Base-by-base conservation (phyloP, 2,888 invertebrate genomes). In the Sisyra terminalis region DNA sequence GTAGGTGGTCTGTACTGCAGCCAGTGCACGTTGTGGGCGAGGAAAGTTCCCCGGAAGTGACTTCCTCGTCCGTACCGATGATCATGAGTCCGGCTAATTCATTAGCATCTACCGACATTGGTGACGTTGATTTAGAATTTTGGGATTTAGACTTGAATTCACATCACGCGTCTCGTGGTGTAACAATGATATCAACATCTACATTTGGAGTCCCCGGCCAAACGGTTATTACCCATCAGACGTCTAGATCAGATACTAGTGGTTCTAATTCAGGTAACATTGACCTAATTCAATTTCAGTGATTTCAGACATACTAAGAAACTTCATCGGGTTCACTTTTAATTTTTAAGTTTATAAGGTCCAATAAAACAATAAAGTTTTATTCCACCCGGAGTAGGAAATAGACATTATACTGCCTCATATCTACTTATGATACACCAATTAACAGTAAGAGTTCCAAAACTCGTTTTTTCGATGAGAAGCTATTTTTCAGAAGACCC, bases 21-120 rank as follows among this genome's bases (percentile, higher is more conserved):
- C 74, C 78, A 62, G 74, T 77, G 58, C 74, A 78, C 61, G 68
- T 70, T 63, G 73, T 75, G 63, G 71, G 78, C 53, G 75, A 79
- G 56, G 78, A 79, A 65, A 76, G 78, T 59, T 78, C 78, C 50
- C 74, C 79, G 48, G 79, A 81, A 59, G 82, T 81, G 62, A 78
- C 81, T 41, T 80, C 80, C 29, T 85, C 85, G 40, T 81, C 83
- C 37, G 69, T 78, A 47, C 63, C 66, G 15, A 65, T 81, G 39
- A 78, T 79, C 48, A 68, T 81, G 61, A 72, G 77, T 52, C 80
- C 82, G 39, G 76, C 77, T 48, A 76, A 80, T 48, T 79, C 82
- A 39, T 67, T 83, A 49, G 75, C 75, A 49, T 81, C 83, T 50
- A 76, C 81, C 14, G 81, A 83, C 52, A 82, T 81, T 59, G 78